Evolutionary conservation across 2,888 invertebrate genomes (phyloP).

Genomic region (Julus scanicus): DNA sequence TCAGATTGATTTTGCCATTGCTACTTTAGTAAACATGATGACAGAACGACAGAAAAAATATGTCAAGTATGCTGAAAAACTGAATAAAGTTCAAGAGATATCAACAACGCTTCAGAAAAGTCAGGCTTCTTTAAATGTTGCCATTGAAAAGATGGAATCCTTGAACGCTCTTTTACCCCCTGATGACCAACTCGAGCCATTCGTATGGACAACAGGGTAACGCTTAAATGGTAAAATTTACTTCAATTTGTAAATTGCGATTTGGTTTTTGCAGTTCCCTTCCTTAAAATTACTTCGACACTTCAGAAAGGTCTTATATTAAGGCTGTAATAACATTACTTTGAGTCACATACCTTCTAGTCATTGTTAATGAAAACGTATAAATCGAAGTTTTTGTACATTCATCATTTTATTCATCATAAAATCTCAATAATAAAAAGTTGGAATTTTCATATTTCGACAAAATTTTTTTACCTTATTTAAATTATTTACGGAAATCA

Average conservation of each 20-base stretch:
- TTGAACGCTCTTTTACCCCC: constrained; percentile 85
- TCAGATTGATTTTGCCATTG: constrained; percentile 79
- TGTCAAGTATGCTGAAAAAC: constrained; percentile 85
- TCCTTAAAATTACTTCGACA: neutral
- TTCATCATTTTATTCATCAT: constrained; percentile 8
- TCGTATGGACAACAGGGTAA: constrained; percentile 85
- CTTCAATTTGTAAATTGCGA: neutral
- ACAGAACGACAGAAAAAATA: constrained; percentile 86
- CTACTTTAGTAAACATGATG: constrained; percentile 75
- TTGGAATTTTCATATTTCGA: neutral
- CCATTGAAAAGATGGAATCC: constrained; percentile 84
- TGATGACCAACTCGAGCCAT: constrained; percentile 85
- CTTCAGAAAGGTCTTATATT: neutral
- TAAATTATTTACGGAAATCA: neutral
- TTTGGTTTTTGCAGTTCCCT: neutral
- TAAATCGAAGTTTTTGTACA: neutral
- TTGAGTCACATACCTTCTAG: neutral
- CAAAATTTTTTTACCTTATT: neutral
- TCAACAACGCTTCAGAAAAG: constrained; percentile 85
- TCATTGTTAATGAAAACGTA: neutral
- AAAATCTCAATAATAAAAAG: neutral
- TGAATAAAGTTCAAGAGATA: constrained; percentile 84
- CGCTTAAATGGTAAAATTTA: constrained; percentile 13
- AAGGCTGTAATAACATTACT: neutral
- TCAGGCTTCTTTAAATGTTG: constrained; percentile 83